These are phyloP conservation scores for Cichlasoma orientale DNA, from an alignment of 2,797 vertebrate species.

Conservation along the genomic window DNA sequence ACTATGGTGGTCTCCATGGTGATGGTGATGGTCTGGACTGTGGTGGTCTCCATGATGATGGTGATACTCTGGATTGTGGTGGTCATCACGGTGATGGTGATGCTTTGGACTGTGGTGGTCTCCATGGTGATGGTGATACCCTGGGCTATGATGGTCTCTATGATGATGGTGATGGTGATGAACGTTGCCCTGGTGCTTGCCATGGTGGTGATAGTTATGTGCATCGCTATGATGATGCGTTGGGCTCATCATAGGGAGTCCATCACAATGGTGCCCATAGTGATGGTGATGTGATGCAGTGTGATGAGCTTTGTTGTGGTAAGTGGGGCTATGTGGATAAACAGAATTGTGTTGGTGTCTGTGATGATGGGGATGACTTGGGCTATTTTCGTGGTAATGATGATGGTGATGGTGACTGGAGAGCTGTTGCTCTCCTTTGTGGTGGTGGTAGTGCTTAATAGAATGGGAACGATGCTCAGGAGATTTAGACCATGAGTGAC, in stretches of 20 bases:
- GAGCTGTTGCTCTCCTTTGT: constrained; percentile 26
- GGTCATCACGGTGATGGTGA: constrained; percentile 4
- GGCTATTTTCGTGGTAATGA: constrained; percentile 33
- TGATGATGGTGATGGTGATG: constrained; percentile 15
- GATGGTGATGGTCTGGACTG: too few species aligned
- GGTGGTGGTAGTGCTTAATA: constrained; percentile 33
- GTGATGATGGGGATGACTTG: constrained; percentile 32
- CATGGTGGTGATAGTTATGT: constrained; percentile 23
- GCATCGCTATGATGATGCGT: constrained; percentile 10
- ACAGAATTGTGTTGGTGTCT: constrained; percentile 11
- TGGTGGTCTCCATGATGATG: constrained; percentile 5
- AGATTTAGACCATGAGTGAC: constrained; percentile 37
- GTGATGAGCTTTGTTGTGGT: constrained; percentile 17
- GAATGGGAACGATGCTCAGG: constrained; percentile 21
- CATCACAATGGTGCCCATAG: neutral
- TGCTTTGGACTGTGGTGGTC: constrained; percentile 13
- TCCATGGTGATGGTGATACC: constrained; percentile 19
- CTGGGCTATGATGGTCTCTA: neutral
- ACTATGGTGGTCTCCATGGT: constrained; percentile 2
- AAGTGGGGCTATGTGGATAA: constrained; percentile 15
- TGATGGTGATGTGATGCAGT: constrained; percentile 18
- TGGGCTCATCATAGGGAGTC: neutral
- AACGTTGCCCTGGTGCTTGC: constrained; percentile 9
- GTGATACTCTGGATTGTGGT: neutral
- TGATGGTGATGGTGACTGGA: constrained; percentile 21